Evolutionary conservation across 2,888 invertebrate genomes (phyloP).

Genomic region (Volucella zonaria): DNA sequence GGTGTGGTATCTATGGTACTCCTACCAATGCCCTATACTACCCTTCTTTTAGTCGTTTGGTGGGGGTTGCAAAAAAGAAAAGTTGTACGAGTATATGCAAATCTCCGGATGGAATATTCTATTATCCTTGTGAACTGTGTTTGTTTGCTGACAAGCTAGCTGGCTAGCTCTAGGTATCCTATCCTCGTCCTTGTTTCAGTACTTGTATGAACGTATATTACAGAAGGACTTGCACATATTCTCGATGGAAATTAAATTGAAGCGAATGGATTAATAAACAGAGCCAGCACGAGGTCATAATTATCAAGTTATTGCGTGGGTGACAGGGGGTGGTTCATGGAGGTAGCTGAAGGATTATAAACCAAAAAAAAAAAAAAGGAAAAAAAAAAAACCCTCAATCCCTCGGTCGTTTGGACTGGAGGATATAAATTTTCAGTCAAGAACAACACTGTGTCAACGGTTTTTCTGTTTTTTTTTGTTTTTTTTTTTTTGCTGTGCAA

Average conservation of each 20-base stretch:
- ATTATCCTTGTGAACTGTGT: conserved; percentile 45
- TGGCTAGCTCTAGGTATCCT: conserved; percentile 42
- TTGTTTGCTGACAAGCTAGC: not conserved
- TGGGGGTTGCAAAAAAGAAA: not conserved
- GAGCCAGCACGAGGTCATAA: conserved; percentile 49
- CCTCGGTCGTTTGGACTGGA: no score
- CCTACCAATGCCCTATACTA: not conserved
- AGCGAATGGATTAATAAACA: conserved; percentile 73
- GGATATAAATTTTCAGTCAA: no score
- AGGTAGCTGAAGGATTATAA: conserved; percentile 32
- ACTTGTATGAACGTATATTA: conserved; percentile 17
- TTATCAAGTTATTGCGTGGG: conserved; percentile 35
- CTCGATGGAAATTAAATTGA: conserved; percentile 69
- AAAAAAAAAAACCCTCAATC: no score
- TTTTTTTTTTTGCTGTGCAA: conserved; percentile 25
- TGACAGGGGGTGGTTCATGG: conserved; percentile 15
- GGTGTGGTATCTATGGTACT: conserved; percentile 15
- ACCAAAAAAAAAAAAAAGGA: not conserved
- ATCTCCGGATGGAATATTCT: conserved; percentile 58
- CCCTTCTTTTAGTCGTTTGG: no score
- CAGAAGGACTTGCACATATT: conserved; percentile 29
- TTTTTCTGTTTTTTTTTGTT: not conserved
- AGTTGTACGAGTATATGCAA: conserved; percentile 51
- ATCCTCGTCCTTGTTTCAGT: conserved; percentile 61
- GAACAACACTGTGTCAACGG: conserved; percentile 42